phyloP scores from a whole-genome alignment of 2,797 vertebrate genomes.

The Eospalax fontanierii region DNA sequence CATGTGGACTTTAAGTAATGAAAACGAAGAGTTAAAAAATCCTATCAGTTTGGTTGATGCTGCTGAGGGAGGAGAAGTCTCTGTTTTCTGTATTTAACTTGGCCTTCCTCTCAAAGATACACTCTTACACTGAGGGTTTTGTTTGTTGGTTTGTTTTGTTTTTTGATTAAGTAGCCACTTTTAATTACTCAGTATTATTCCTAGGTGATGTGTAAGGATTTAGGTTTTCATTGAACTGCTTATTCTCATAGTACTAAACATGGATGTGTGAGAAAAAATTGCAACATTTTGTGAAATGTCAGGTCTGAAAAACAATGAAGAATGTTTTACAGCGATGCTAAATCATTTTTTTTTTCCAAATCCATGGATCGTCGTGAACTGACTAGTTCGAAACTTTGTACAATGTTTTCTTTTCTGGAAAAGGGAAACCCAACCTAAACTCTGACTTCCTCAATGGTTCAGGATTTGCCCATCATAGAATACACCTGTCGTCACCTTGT shows the following conservation, averaged over 20 bases:
- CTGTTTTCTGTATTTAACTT: conserved; percentile 48
- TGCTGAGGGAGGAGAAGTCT: conserved; percentile 70
- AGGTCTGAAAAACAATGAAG: not conserved
- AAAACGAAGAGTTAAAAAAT: conserved; percentile 38
- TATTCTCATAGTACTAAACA: conserved; percentile 61
- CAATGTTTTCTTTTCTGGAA: too few species aligned
- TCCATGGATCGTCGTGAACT: not conserved
- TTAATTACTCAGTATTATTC: conserved; percentile 79
- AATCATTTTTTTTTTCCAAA: not conserved
- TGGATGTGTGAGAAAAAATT: conserved; percentile 47
- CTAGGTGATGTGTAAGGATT: conserved; percentile 80
- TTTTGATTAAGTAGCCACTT: conserved; percentile 69
- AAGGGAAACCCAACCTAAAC: not conserved
- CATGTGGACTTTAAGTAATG: conserved; percentile 59
- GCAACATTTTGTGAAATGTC: conserved; percentile 10
- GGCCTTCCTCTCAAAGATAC: conserved; percentile 64
- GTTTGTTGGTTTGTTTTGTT: not conserved
- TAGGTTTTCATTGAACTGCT: conserved; percentile 80
- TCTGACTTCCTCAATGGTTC: not conserved
- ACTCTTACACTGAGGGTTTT: conserved; percentile 37
- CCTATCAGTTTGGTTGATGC: conserved; percentile 32
- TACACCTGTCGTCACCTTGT: not conserved
- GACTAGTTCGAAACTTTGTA: not conserved
- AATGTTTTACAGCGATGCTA: not conserved
- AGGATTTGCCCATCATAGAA: not conserved